Evolutionary conservation across 2,113 vertebrate species (phyloP).

Genomic region (Corapipo altera): DNA sequence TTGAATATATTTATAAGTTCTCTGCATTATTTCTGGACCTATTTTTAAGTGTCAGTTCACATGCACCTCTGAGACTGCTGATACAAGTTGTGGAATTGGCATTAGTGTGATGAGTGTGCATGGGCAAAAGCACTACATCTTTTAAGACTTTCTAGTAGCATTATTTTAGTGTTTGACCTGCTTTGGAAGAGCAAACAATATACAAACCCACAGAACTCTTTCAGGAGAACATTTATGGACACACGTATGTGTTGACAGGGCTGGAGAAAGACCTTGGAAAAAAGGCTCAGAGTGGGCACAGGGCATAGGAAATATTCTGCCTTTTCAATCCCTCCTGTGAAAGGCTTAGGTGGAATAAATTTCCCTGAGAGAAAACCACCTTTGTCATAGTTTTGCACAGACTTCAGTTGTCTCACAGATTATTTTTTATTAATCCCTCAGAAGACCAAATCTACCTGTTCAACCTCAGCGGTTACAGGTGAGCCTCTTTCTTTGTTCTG

Average conservation of each 20-base stretch:
- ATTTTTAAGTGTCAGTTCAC: conserved; percentile 24
- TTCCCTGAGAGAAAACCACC: background rate
- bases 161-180: background rate
- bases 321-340: background rate
- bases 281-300: background rate
- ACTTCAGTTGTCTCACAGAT: background rate
- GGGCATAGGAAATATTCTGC: background rate
- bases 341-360: background rate
- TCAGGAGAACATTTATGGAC: background rate
- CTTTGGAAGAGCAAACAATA: background rate
- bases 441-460: background rate
- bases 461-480: background rate
- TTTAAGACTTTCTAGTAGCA: background rate
- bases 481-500: background rate
- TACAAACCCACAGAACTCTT: background rate
- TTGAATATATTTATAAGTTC: conserved; percentile 58
- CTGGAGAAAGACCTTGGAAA: background rate
- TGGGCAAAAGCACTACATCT: background rate
- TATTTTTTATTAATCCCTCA: background rate
- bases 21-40: conserved; percentile 29
- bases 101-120: background rate
- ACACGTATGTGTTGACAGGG: background rate
- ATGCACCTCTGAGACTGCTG: background rate
- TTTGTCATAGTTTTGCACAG: background rate
- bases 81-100: background rate